phyloP scores from a whole-genome alignment of 2,888 invertebrate genomes.

The Leptarthrus brevirostris region DNA sequence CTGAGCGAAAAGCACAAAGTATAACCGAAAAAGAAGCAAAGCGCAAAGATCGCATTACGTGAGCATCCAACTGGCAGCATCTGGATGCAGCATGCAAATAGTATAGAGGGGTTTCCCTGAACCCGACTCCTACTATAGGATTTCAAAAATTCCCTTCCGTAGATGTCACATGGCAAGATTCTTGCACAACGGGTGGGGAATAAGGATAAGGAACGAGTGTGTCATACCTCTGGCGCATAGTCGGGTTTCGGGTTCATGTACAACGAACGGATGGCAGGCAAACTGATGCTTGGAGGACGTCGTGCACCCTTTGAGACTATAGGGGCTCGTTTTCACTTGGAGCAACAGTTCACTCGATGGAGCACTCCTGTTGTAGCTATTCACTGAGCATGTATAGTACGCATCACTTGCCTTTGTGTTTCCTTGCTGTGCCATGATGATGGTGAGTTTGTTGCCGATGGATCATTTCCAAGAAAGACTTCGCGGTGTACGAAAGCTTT shows the following conservation, averaged over 20 bases:
- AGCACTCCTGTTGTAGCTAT: not conserved
- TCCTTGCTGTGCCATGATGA: not conserved
- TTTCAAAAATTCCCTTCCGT: too few species aligned
- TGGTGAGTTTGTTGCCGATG: conserved; percentile 18
- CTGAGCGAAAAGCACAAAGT: too few species aligned
- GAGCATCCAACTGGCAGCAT: too few species aligned
- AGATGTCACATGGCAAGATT: not conserved
- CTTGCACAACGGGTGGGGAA: too few species aligned
- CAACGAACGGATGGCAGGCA: not conserved
- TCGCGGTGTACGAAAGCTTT: conserved; percentile 21
- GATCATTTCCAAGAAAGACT: conserved; percentile 37
- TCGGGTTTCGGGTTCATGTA: not conserved
- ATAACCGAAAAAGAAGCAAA: too few species aligned
- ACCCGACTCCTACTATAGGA: too few species aligned
- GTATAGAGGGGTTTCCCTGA: too few species aligned
- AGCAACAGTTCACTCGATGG: not conserved
- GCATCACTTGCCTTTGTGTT: not conserved
- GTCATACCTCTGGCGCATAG: not conserved
- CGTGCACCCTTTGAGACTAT: not conserved
- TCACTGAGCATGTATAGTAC: conserved; percentile 7
- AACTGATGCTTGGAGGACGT: not conserved
- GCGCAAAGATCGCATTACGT: too few species aligned
- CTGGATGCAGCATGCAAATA: too few species aligned
- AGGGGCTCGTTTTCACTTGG: not conserved
- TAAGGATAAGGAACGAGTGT: not conserved